Conservation (phyloP, 2,888 invertebrate genomes). For the Nomada goodeniana region DNA sequence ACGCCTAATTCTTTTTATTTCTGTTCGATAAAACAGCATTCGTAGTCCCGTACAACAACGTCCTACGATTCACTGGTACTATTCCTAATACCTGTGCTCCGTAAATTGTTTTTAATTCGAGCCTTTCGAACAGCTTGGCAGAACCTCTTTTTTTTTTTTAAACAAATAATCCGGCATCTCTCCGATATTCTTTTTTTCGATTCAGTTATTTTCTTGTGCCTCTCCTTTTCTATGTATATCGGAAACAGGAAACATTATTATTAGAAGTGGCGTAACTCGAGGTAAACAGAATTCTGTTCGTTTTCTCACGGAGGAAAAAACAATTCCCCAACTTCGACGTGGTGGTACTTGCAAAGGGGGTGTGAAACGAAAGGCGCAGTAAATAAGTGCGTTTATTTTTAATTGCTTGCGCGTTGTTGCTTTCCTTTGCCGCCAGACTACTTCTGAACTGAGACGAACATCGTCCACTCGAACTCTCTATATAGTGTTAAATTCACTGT, state of each 20-base stretch:
- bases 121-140: no score
- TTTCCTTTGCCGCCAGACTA: not conserved
- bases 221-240: no score
- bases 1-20: conserved; percentile 13
- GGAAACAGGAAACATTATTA: not conserved
- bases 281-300: not conserved
- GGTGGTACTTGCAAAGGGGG: not conserved
- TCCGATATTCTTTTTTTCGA: no score
- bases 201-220: no score
- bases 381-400: conserved; percentile 28
- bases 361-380: conserved; percentile 7
- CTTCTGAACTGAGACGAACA: not conserved
- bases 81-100: no score
- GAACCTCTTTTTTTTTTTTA: no score
- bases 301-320: conserved; percentile 10
- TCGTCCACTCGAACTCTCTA: not conserved
- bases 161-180: no score
- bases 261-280: not conserved
- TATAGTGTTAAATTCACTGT: not conserved
- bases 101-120: no score
- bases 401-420: not conserved
- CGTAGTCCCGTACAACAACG: no score
- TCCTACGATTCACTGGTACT: no score
- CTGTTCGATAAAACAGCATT: not conserved
- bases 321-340: not conserved